Conservation (phyloP, 2,113 vertebrate species). For the Microtus richardsoni region DNA sequence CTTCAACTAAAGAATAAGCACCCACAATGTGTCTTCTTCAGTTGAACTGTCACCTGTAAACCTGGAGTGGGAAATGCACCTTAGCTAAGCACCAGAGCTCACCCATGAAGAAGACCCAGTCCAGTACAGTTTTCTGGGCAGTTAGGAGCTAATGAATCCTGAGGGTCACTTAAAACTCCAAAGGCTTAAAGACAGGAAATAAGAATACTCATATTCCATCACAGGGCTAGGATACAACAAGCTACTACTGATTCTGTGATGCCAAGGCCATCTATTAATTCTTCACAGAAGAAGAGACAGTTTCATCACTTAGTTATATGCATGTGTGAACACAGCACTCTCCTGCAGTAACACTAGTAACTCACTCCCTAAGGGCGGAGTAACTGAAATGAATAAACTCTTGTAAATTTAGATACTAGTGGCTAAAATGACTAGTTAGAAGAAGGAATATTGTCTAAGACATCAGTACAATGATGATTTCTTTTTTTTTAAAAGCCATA, state of each 20-base stretch:
- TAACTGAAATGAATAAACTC: conserved; percentile 45
- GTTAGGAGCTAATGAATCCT: conserved; percentile 62
- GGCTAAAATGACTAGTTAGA: conserved; percentile 47
- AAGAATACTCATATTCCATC: conserved; percentile 4
- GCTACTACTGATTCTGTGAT: conserved; percentile 8
- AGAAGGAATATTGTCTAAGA: conserved; percentile 29
- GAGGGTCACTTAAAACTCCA: conserved; percentile 48
- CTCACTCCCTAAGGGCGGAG: neutral
- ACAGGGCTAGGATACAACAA: neutral
- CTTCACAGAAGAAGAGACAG: conserved; percentile 76
- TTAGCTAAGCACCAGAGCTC: conserved; percentile 73
- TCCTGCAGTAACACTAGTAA: conserved; percentile 60
- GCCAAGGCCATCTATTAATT: conserved; percentile 55
- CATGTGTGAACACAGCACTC: conserved; percentile 54
- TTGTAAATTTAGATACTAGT: neutral
- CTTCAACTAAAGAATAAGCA: conserved; percentile 75
- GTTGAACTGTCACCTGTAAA: conserved; percentile 58
- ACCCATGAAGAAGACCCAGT: conserved; percentile 10
- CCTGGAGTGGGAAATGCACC: conserved; percentile 74
- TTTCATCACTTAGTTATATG: conserved; percentile 54
- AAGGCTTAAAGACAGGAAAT: conserved; percentile 55
- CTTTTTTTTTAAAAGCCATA: neutral
- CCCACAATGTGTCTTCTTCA: conserved; percentile 71
- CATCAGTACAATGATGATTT: neutral
- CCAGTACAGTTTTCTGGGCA: conserved; percentile 51